Base-by-base conservation (phyloP, 2,113 vertebrate genomes). In the Ammospiza caudacuta region DNA sequence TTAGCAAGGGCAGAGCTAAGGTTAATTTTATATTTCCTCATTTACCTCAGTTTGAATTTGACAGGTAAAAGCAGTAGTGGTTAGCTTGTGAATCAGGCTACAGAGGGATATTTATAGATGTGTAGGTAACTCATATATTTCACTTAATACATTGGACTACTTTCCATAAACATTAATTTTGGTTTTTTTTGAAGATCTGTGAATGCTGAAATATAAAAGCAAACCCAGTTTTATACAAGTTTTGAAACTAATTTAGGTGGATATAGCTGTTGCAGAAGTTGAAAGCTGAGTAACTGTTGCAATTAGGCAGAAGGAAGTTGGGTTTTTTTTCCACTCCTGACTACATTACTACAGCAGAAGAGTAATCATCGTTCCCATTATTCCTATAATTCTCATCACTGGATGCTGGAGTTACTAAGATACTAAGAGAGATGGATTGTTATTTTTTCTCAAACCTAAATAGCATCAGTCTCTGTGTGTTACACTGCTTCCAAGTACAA, bases 371-470 rank as follows among this genome's bases (percentile, higher is more conserved):
- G 3, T 67, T 76, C 31, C 35, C 44, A 76, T 66, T 72, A 66
- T 46, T 62, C 1, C 54, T n/a, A 29, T 39, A 75, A 85, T 83
- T 76, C 41, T 41, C 41, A 55, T 35, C 35, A 43, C 0, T 76
- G 83, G 14, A 63, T 73, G n/a, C 51, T 70, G 61, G 29, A 67
- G 29, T 74, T 88, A 80, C 70, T 55, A 58, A 85, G 41, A 69
- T 39, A 67, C 43, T 75, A 51, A 76, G 33, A 57, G 19, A 90
- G 24, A 79, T 35, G 9, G 23, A 93, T 63, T 73, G 70, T 29
- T 73, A 73, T 23, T 55, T 95, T 88, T 61, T 77, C 75, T 83
- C 63, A 92, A 66, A 88, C 35, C 39, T 66, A 87, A 93, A 85
- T 5, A 73, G 15, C 5, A 17, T 86, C 64, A 83, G 31, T 69